Percentiles rank a stretch among this genome's conserved stretches.
Evolutionary conservation across 2,113 vertebrate species (phyloP).

Genomic region (Caranx ignobilis): DNA sequence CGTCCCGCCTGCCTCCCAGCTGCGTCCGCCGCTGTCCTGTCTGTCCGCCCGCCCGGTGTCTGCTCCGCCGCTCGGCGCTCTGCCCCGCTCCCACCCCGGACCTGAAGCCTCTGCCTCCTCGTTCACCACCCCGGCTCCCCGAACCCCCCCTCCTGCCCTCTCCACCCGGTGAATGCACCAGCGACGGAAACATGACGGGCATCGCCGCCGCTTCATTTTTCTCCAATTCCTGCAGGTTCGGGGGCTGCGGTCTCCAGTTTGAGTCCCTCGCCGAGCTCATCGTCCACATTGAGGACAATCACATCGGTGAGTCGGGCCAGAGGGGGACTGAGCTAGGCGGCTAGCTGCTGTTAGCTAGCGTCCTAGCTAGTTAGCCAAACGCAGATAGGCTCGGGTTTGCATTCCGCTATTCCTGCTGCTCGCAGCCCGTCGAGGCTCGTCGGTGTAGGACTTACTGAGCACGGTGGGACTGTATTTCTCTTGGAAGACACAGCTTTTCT

Average conservation of each 20-base stretch:
- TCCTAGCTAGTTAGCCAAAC: constrained; percentile 60
- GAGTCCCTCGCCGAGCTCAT: constrained; percentile 94
- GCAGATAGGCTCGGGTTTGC: constrained; percentile 39
- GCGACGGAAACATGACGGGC: constrained; percentile 90
- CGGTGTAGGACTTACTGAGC: not conserved
- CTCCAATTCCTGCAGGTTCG: constrained; percentile 96
- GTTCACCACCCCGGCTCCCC: constrained; percentile 62
- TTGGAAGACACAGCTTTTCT: not conserved
- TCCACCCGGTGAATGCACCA: constrained; percentile 76
- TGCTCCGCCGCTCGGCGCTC: constrained; percentile 76
- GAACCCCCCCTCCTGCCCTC: constrained; percentile 18
- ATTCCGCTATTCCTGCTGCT: constrained; percentile 73
- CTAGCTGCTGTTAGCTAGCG: constrained; percentile 59
- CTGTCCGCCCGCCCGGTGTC: constrained; percentile 81
- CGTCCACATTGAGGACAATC: constrained; percentile 97
- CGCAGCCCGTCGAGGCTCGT: constrained; percentile 22
- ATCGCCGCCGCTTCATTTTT: constrained; percentile 98
- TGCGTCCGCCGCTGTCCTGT: constrained; percentile 85
- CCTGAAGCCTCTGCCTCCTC: constrained; percentile 70
- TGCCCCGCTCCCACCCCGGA: constrained; percentile 74
- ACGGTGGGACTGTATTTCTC: not conserved
- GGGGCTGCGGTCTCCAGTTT: constrained; percentile 96
- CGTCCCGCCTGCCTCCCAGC: constrained; percentile 78
- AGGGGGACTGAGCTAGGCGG: constrained; percentile 49
- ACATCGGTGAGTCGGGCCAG: constrained; percentile 86